Evolutionary conservation across 2,888 invertebrate species (phyloP).

Genomic region (Zelleria hepariella): DNA sequence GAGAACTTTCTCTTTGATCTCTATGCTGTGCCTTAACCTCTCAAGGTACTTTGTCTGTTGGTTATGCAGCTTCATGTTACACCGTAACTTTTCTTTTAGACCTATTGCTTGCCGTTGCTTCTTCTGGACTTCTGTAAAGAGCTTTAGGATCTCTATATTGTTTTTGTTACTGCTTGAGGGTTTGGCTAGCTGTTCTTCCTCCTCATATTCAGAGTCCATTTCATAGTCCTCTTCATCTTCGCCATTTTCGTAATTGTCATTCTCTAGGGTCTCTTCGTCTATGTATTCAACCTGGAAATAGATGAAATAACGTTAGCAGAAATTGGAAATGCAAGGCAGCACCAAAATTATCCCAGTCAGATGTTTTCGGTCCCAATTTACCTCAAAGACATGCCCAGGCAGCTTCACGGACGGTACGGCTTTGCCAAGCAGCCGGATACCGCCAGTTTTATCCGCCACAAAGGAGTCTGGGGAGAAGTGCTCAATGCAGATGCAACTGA

Average conservation of each 20-base stretch:
- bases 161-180: slow-evolving; percentile 17
- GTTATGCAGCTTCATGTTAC: slow-evolving; percentile 46
- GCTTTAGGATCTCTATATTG: slow-evolving; percentile 42
- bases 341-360: neutral
- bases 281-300: slow-evolving; percentile 57
- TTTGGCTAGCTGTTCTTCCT: slow-evolving; percentile 13
- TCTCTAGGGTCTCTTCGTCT: slow-evolving; percentile 51
- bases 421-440: slow-evolving; percentile 47
- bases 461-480: slow-evolving; percentile 64
- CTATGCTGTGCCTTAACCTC: slow-evolving; percentile 44
- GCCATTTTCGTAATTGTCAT: slow-evolving; percentile 26
- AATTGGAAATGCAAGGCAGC: neutral
- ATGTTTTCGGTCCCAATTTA: slow-evolving; percentile 13
- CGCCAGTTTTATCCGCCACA: slow-evolving; percentile 39
- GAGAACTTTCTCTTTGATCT: slow-evolving; percentile 48
- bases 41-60: slow-evolving; percentile 43
- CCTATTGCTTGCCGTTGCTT: slow-evolving; percentile 48
- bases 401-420: slow-evolving; percentile 59
- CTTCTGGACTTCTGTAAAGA: slow-evolving; percentile 56
- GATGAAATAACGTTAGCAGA: neutral
- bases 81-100: slow-evolving; percentile 48
- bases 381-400: slow-evolving; percentile 61
- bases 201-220: slow-evolving; percentile 12
- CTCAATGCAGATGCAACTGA: slow-evolving; percentile 59
- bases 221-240: slow-evolving; percentile 33